Evolutionary conservation across 1,140 invertebrate genomes (phyloP).

Genomic region (Neomicropteryx cornuta): DNA sequence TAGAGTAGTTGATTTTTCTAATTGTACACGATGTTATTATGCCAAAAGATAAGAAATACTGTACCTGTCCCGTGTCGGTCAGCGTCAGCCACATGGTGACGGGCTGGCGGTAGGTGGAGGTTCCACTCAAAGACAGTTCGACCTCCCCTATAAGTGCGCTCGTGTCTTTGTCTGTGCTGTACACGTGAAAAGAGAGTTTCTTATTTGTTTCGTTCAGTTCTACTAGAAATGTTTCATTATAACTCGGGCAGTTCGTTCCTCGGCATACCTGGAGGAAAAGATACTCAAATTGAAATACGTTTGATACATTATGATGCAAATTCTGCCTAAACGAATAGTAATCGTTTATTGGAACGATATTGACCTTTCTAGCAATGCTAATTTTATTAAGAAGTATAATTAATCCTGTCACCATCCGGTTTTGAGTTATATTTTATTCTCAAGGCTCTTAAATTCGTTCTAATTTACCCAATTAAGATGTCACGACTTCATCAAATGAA

Average conservation of each 20-base stretch:
- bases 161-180: conserved; percentile 47
- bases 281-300: background rate
- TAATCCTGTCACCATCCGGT: too few relatives aligned
- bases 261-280: conserved; percentile 17
- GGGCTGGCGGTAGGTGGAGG: conserved; percentile 41
- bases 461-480: too few relatives aligned
- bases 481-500: too few relatives aligned
- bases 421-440: too few relatives aligned
- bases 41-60: conserved; percentile 17
- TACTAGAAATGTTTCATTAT: conserved; percentile 66
- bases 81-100: conserved; percentile 53
- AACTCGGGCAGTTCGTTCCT: conserved; percentile 53
- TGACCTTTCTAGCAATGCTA: too few relatives aligned
- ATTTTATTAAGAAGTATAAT: too few relatives aligned
- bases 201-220: conserved; percentile 41
- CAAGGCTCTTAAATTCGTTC: too few relatives aligned
- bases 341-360: too few relatives aligned
- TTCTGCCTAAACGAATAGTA: too few relatives aligned
- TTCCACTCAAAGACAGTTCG: conserved; percentile 47
- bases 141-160: conserved; percentile 55
- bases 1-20: too few relatives aligned
- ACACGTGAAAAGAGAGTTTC: conserved; percentile 49
- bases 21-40: too few relatives aligned
- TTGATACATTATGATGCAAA: too few relatives aligned
- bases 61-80: conserved; percentile 48